Conservation (phyloP, 2,113 vertebrate species). For the Osmerus eperlanus region DNA sequence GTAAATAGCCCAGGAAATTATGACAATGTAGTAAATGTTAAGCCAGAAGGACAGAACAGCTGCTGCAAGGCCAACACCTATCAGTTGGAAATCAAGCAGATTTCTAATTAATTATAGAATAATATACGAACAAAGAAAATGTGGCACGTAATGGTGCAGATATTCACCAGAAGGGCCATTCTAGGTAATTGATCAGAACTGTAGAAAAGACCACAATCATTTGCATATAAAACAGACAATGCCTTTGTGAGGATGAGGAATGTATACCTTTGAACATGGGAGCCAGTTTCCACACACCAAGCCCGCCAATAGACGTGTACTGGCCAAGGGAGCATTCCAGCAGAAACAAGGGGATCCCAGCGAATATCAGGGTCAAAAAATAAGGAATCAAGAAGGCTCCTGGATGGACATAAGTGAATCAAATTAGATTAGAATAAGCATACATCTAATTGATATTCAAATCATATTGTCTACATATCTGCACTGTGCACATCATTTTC, state of each 20-base stretch:
- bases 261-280: conserved; percentile 96
- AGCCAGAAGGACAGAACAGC: conserved; percentile 97
- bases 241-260: not conserved
- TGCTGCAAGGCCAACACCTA: conserved; percentile 95
- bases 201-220: no score
- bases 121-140: not conserved
- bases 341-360: conserved; percentile 94
- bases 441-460: no score
- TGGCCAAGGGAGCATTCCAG: conserved; percentile 92
- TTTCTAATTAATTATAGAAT: not conserved
- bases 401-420: conserved; percentile 57
- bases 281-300: conserved; percentile 97
- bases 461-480: not conserved
- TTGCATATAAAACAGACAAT: not conserved
- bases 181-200: not conserved
- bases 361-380: conserved; percentile 97
- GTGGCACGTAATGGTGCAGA: not conserved
- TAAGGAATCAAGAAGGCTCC: conserved; percentile 98
- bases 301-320: conserved; percentile 93
- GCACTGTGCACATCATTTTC: conserved; percentile 14
- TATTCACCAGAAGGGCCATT: not conserved
- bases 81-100: conserved; percentile 26
- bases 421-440: conserved; percentile 27
- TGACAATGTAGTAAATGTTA: conserved; percentile 99
- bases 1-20: conserved; percentile 97